These are phyloP conservation scores for Brachionus plicatilis DNA, from an alignment of 1,140 invertebrate species.

Conservation along the genomic window DNA sequence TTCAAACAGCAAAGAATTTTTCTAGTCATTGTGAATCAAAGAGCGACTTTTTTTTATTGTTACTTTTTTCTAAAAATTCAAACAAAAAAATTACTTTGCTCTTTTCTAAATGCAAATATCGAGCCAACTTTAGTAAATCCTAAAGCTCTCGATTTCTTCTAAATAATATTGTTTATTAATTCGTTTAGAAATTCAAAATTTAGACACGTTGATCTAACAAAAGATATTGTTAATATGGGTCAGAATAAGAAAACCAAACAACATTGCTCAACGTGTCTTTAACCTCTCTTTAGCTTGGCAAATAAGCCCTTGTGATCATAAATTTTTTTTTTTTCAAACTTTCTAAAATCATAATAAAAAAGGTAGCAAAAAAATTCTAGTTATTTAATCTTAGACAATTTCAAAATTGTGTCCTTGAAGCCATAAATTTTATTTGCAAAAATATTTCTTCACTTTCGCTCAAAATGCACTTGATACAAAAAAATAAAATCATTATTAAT, in stretches of 20 bases:
- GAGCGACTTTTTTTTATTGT: not conserved
- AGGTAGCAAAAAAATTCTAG: not conserved
- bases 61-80: too few species aligned
- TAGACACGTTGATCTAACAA: not conserved
- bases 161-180: not conserved
- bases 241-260: not conserved
- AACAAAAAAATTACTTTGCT: not conserved
- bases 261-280: not conserved
- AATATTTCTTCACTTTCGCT: not conserved
- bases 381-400: not conserved
- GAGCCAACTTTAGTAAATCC: not conserved
- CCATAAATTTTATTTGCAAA: not conserved
- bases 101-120: not conserved
- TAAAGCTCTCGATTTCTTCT: not conserved
- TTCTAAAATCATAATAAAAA: not conserved
- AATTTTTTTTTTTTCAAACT: not conserved
- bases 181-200: not conserved
- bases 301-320: not conserved
- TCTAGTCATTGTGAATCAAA: not conserved
- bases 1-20: conserved; percentile 28
- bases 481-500: too few species aligned
- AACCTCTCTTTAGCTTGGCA: not conserved
- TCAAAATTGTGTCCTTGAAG: not conserved
- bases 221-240: not conserved
- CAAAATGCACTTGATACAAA: not conserved